phyloP scores from a whole-genome alignment of 1,140 invertebrate genomes.

The Oedothorax gibbosus region DNA sequence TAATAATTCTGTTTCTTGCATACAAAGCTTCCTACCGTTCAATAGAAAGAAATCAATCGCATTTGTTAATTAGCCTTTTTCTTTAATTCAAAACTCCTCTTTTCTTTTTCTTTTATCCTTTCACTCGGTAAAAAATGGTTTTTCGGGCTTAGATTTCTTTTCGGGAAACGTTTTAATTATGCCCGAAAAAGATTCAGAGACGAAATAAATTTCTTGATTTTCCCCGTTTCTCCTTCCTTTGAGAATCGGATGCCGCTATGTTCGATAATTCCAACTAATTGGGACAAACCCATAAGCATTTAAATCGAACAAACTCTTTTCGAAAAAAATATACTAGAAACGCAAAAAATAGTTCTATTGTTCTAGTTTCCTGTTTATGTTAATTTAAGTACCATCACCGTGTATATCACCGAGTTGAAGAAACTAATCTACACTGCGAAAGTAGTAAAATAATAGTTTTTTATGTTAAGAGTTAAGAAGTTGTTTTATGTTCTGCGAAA shows the following conservation, averaged over 20 bases:
- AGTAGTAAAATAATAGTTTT: constrained; percentile 23
- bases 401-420: constrained; percentile 5
- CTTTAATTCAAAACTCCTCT: constrained; percentile 11
- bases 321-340: constrained; percentile 6
- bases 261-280: constrained; percentile 57
- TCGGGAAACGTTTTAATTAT: constrained; percentile 46
- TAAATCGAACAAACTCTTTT: constrained; percentile 40
- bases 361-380: constrained; percentile 36
- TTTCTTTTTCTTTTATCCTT: constrained; percentile 14
- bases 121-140: not conserved
- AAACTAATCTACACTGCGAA: constrained; percentile 8
- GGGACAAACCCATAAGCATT: constrained; percentile 46
- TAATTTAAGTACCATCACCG: constrained; percentile 22
- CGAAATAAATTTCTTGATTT: constrained; percentile 45
- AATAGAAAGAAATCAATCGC: constrained; percentile 24
- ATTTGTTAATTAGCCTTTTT: constrained; percentile 48
- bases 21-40: not conserved
- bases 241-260: constrained; percentile 33
- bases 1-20: constrained; percentile 12
- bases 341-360: constrained; percentile 41
- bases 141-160: constrained; percentile 11
- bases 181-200: constrained; percentile 30
- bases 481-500: no score
- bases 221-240: not conserved
- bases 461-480: not conserved